These are phyloP conservation scores for Cynocephalus volans DNA, from an alignment of 2,113 vertebrate species.

Conservation along the genomic window DNA sequence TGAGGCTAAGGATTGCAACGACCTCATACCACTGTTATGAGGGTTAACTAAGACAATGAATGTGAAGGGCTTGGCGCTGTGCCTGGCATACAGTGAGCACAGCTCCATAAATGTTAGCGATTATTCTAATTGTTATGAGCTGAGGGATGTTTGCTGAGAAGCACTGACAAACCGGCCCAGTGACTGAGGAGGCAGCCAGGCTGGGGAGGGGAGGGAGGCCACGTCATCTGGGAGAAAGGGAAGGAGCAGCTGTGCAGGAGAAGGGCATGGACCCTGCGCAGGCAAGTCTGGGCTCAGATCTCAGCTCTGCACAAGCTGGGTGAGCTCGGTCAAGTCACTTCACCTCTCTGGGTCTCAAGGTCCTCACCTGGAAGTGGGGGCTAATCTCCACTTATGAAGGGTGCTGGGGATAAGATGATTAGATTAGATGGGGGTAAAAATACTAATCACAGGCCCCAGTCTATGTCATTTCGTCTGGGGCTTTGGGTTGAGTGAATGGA, in stretches of 20 bases:
- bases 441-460: not conserved
- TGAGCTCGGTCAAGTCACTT: not conserved
- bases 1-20: conserved; percentile 15
- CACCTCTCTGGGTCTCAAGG: not conserved
- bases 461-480: not conserved
- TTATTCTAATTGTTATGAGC: conserved; percentile 70
- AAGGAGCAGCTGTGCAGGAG: accelerated
- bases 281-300: not conserved
- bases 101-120: conserved; percentile 27
- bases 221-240: conserved; percentile 14
- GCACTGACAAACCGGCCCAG: not conserved
- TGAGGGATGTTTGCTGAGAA: conserved; percentile 46
- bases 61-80: not conserved
- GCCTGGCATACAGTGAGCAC: conserved; percentile 31
- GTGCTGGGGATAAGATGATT: not conserved
- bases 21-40: conserved; percentile 57
- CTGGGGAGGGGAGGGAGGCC: not conserved
- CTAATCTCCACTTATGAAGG: not conserved
- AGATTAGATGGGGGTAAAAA: not conserved
- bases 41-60: conserved; percentile 24
- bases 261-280: not conserved
- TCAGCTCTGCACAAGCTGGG: not conserved
- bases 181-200: not conserved
- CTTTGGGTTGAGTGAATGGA: not conserved
- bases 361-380: not conserved